Percentiles rank a stretch among this genome's conserved stretches.
Evolutionary conservation across 2,113 vertebrate species (phyloP).

Genomic region (Peromyscus leucopus): DNA sequence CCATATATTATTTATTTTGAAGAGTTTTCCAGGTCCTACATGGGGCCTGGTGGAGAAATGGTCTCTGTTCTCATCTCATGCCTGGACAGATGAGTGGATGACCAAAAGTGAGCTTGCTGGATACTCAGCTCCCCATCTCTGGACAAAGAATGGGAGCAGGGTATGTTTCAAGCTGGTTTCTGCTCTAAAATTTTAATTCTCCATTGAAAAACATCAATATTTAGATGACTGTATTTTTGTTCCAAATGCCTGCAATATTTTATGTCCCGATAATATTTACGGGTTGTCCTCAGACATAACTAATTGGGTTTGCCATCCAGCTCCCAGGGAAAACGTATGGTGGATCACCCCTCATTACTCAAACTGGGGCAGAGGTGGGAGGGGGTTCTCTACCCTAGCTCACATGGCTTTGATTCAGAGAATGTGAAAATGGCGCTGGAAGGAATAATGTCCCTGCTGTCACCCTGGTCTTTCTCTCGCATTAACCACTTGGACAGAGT

Average conservation of each 20-base stretch:
- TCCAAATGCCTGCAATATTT: constrained; percentile 74
- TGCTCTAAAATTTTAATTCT: constrained; percentile 31
- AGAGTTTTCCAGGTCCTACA: background rate
- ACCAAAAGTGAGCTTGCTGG: accelerated
- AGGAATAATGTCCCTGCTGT: constrained; percentile 78
- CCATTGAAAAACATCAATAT: constrained; percentile 68
- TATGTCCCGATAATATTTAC: constrained; percentile 74
- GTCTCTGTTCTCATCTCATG: background rate
- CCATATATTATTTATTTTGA: background rate
- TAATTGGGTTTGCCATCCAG: constrained; percentile 77
- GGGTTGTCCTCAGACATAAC: constrained; percentile 72
- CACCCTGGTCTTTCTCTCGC: constrained; percentile 77
- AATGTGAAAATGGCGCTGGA: constrained; percentile 54
- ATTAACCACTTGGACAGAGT: constrained; percentile 83
- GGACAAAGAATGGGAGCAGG: background rate
- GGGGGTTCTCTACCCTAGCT: constrained; percentile 69
- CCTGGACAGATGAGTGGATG: accelerated
- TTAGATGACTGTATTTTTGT: constrained; percentile 73
- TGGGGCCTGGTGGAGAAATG: accelerated
- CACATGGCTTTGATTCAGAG: constrained; percentile 55
- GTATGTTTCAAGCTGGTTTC: background rate
- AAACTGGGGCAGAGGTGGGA: background rate
- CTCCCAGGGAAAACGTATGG: constrained; percentile 75
- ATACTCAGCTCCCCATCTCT: accelerated
- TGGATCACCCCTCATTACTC: constrained; percentile 75